These are phyloP conservation scores for Sthenelais limicola DNA, from an alignment of 2,888 invertebrate species.

Conservation along the genomic window DNA sequence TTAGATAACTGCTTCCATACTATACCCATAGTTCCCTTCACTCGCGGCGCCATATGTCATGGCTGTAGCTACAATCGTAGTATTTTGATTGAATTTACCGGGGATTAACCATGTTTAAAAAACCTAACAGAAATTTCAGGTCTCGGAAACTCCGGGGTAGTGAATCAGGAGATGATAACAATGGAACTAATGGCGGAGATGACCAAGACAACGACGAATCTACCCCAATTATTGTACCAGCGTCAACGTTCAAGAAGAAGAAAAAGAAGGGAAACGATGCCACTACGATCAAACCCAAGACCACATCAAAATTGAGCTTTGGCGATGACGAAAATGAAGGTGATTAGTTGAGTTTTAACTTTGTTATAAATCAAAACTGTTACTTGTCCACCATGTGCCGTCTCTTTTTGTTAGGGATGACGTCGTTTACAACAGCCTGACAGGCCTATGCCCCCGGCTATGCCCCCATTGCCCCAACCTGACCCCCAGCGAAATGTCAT, in stretches of 20 bases:
- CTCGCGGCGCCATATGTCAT: too few species aligned
- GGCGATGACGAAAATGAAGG: slow-evolving; percentile 41
- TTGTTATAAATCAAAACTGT: not conserved
- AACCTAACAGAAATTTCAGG: slow-evolving; percentile 47
- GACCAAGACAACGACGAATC: slow-evolving; percentile 20
- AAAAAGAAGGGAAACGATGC: slow-evolving; percentile 20
- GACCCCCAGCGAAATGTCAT: too few species aligned
- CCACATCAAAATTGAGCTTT: slow-evolving; percentile 45
- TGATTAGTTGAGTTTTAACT: not conserved
- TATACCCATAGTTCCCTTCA: too few species aligned
- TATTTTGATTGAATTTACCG: too few species aligned
- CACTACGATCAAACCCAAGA: not conserved
- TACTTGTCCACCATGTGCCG: too few species aligned
- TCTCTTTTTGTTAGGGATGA: too few species aligned
- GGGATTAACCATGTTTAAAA: slow-evolving; percentile 45
- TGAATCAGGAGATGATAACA: slow-evolving; percentile 44
- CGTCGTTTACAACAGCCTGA: too few species aligned
- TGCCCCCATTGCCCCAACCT: too few species aligned
- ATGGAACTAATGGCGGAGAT: slow-evolving; percentile 18
- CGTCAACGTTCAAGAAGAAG: slow-evolving; percentile 42
- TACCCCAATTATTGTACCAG: slow-evolving; percentile 8
- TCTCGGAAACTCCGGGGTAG: slow-evolving; percentile 40
- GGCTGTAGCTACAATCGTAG: too few species aligned
- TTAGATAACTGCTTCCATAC: too few species aligned
- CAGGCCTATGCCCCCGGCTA: too few species aligned